These are phyloP conservation scores for Heterotis niloticus DNA, from an alignment of 2,113 vertebrate species.

Conservation along the genomic window DNA sequence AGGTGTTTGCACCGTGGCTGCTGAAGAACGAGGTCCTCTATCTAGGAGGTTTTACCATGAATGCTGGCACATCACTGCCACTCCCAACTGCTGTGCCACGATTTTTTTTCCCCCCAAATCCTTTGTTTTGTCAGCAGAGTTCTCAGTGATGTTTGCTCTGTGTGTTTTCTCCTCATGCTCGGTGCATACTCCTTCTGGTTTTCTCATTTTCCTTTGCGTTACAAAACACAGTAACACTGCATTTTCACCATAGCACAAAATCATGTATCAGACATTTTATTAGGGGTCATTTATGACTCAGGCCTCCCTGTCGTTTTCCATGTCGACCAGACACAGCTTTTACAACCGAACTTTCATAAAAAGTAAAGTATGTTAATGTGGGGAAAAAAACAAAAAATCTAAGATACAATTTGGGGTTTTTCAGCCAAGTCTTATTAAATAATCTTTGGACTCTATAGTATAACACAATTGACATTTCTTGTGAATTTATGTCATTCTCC, in stretches of 20 bases:
- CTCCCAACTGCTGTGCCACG: neutral
- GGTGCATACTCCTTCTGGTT: no score
- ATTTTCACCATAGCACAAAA: no score
- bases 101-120: conserved; percentile 15
- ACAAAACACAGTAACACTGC: no score
- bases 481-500: no score
- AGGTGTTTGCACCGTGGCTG: neutral
- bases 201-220: no score
- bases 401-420: neutral
- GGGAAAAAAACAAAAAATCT: no score
- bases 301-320: no score
- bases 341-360: no score
- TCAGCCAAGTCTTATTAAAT: neutral
- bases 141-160: neutral
- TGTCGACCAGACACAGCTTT: no score
- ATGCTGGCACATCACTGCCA: neutral
- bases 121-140: neutral
- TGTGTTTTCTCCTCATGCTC: neutral
- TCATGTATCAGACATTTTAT: no score
- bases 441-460: neutral
- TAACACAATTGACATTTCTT: neutral
- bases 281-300: no score
- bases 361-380: no score
- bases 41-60: neutral
- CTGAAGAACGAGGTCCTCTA: neutral